Evolutionary conservation across 2,888 invertebrate genomes (phyloP), one percentile per base, ranked within the genome.

Genomic region (Falcaria lacertinaria): DNA sequence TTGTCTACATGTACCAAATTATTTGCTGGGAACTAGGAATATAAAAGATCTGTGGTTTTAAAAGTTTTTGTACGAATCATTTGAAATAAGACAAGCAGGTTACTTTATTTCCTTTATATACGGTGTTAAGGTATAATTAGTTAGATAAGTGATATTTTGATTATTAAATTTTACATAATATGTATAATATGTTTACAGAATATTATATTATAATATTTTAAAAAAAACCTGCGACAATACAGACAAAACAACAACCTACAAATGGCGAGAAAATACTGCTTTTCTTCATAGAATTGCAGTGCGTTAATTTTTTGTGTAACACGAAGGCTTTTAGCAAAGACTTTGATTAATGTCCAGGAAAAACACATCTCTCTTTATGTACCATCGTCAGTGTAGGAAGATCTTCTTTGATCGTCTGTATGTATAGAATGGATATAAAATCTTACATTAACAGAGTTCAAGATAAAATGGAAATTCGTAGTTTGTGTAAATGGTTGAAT

Each of bases 271-370:
- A 1, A 11, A 28, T 28, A 28, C 28, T 28, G 11, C 11, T 28
- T 11, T 44, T 39, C 38, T 43, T 48, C 45, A 52, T 52, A 51
- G 50, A 57, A 58, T 50, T 47, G 56, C 46, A 50, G 39, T 46
- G 56, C 57, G 64, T 60, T 61, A 64, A 28, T 28, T 80, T 80
- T 80, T 82, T 82, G 77, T 74, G 69, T 69, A 72, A 69, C 68
- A 62, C 69, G 61, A 66, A 80, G 79, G 77, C 81, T 82, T 83
- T 82, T 80, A 77, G 77, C 7, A 11, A 70, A 67, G 74, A 75
- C 79, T 68, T 72, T 82, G 83, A 84, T 84, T 83, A 83, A 84
- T 84, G 80, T 74, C 70, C 61, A 54, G 61, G 66, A 69, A 67
- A 69, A 67, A 68, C 69, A 74, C 73, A 74, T 79, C 74, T 79